Base-by-base conservation (phyloP, 2,888 invertebrate genomes). In the Podabrus alpinus region DNA sequence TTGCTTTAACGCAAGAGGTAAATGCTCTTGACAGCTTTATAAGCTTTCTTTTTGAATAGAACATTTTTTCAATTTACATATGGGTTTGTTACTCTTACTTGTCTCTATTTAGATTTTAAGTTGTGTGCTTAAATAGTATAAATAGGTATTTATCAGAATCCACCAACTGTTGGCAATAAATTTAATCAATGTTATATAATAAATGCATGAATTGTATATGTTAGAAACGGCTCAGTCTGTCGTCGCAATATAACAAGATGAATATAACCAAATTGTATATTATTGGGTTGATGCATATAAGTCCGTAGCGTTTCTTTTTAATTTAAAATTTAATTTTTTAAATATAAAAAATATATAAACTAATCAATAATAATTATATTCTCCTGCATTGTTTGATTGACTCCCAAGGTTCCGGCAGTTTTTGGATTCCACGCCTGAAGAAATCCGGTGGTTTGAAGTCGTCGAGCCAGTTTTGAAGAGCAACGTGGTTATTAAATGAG, bases 21-120 rank as follows among this genome's bases (percentile, higher is more conserved):
- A 79, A 75, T 72, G 74, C 71, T 76, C 77, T 77, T 78, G 79
- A 79, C 79, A 78, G 78, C 72, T 79, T 79, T 79, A 79, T 79
- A 78, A 68, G 79, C 78, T 78, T 73, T 68, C 68, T 67, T 73
- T 74, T 24, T 25, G 68, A 71, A 69, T 72, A 74, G 74, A 72
- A 66, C 21, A 66, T 67, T 76, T 74, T 25, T 73, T 73, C 71
- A 70, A 69, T 72, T 77, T 74, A 75, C 75, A 68, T 72, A 73
- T 69, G 71, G 72, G 29, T 69, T 71, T 61, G 71, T 74, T 71
- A 62, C 68, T 67, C 67, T 74, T 74, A 45, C 45, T 66, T 61
- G 67, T 25, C 68, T 60, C 15, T 61, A 67, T 62, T 74, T 45
- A 66, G 61, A 74, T 61, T 70, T 67, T 71, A 71, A 59, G 45